Base-by-base conservation (phyloP, 1,140 invertebrate genomes). In the Gonatopus flavifemur region DNA sequence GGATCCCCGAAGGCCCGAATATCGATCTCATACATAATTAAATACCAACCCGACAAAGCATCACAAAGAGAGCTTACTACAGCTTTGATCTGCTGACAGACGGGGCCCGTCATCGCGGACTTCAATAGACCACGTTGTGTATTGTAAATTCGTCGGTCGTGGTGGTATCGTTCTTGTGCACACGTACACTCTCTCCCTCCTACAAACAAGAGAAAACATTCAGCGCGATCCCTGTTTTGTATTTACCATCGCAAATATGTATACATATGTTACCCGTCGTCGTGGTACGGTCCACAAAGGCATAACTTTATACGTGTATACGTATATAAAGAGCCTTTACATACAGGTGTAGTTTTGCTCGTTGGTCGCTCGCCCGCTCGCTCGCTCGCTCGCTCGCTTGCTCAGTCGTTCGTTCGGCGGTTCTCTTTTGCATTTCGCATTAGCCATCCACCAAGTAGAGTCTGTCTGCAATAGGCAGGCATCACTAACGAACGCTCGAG, bases 21-120 rank as follows among this genome's bases (percentile, higher is more conserved):
- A 76, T 76, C 71, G 74, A 76, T 75, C 70, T 72, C 69, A 72
- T 75, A 69, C 72, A 76, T 76, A 75, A 75, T 75, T 76, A 76
- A 76, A 76, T 76, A 76, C 63, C 70, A 66, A 69, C 67, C 59
- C 61, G 61, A 69, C 66, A 72, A 70, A 74, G 72, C 71, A 75
- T 72, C 68, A 75, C 72, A 76, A 76, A 75, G 72, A 75, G 72
- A 74, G 72, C 70, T 76, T 70, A 65, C 66, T 67, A 69, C 66
- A 60, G 72, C 74, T 76, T 76, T 76, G 74, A 76, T 76, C 74
- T 75, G 64, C 71, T 75, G 74, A 76, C 74, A 75, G 71, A 75
- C 74, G 72, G 74, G 71, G 60, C 65, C 67, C 72, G 70, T 76
- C 74, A 74, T 74, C 72, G 70, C 66, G 64, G 64, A 72, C 69